These are phyloP conservation scores for Chlorocebus sabaeus DNA, from an alignment of 2,113 vertebrate genomes.

Conservation along the genomic window DNA sequence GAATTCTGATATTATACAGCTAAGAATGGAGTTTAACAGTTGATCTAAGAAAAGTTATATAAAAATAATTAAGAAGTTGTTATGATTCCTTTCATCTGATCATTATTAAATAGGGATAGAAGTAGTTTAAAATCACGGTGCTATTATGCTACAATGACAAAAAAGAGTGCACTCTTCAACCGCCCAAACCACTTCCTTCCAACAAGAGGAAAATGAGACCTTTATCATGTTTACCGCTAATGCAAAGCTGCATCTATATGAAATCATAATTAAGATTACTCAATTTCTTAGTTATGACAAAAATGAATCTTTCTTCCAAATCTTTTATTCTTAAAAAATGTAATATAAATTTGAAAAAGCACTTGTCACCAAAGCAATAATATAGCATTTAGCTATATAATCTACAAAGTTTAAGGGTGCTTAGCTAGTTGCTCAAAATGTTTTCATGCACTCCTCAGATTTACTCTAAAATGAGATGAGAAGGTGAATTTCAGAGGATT, in stretches of 20 bases:
- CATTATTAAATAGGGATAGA: constrained; percentile 10
- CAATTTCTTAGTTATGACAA: constrained; percentile 15
- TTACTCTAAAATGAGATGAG: constrained; percentile 18
- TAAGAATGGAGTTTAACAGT: not conserved
- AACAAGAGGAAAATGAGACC: not conserved
- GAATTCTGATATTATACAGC: not conserved
- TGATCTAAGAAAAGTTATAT: not conserved
- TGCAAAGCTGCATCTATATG: not conserved
- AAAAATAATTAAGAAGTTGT: not conserved
- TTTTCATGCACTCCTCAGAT: not conserved
- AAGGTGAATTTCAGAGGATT: constrained; percentile 28
- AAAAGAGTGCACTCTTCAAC: not conserved
- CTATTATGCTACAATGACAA: not conserved
- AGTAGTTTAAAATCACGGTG: not conserved
- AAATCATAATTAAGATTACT: not conserved
- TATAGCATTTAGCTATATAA: constrained; percentile 8
- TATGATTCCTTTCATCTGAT: not conserved
- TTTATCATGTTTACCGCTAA: not conserved
- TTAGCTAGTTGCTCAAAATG: not conserved
- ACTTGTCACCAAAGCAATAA: constrained; percentile 30
- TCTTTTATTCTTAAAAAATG: constrained; percentile 23
- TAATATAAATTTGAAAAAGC: not conserved
- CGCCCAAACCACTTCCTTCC: not conserved
- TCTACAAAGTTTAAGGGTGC: not conserved
- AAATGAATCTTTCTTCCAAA: not conserved